Evolutionary conservation across 2,888 invertebrate genomes (phyloP), one percentile per base, ranked within the genome.

Genomic region (Andrena camellia): DNA sequence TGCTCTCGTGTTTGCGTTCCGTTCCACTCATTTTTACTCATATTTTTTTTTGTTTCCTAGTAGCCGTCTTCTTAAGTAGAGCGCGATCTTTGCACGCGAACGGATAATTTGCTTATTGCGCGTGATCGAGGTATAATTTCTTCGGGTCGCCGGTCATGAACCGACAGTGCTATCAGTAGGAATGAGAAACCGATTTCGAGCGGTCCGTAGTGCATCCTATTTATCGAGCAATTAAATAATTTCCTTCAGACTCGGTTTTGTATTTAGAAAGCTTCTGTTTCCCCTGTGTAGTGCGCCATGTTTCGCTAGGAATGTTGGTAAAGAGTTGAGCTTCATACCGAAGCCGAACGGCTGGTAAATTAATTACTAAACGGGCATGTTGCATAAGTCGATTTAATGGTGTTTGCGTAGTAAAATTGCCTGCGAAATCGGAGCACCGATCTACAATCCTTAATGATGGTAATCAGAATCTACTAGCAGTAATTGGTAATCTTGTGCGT

Each of bases 381-480:
- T 33, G 23, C 48, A 60, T 70, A 67, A 70, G 71, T 80, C 77
- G 67, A 67, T 80, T 77, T 62, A 35, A 57, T 26, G 50, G 29
- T 26, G 48, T 74, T 81, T 67, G 42, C 59, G 68, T 57, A 69
- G 57, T 73, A 81, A 81, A 80, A 72, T 69, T 57, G 80, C 42
- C 29, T 26, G n/a, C 31, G 68, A 48, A 74, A 80, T 80, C 64
- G 66, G 60, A 31, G 33, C 26, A 13, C 17, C 52, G 26, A 59
- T 79, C 63, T 23, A 59, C 67, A 69, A 79, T 62, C 73, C 33
- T 81, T 80, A 80, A 81, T 80, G 69, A 70, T 17, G 73, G 74
- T 80, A 74, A 81, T 81, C 74, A 80, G 81, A 70, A 80, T 74
- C 74, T 80, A 70, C 70, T 70, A 69, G 57, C 52, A 29, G 54